These are phyloP conservation scores for Arctia plantaginis DNA, from an alignment of 2,888 invertebrate species.

Conservation along the genomic window DNA sequence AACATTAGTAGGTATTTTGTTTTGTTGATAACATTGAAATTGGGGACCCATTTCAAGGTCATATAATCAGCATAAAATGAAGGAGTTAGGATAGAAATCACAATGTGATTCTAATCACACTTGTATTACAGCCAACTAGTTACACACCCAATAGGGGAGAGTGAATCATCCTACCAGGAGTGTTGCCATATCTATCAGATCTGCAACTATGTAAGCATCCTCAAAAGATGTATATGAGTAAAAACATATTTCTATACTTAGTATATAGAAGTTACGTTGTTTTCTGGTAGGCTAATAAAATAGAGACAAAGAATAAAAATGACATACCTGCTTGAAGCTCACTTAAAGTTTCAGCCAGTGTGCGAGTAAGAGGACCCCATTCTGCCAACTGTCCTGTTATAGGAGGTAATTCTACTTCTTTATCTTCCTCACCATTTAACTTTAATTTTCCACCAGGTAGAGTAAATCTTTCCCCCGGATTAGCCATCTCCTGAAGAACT, in stretches of 20 bases:
- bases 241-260: no score
- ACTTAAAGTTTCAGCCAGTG: slow-evolving; percentile 89
- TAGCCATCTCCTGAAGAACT: slow-evolving; percentile 89
- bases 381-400: slow-evolving; percentile 89
- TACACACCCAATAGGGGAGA: background rate
- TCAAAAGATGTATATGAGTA: no score
- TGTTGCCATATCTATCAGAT: no score
- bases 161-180: background rate
- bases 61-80: background rate
- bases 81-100: background rate
- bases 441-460: slow-evolving; percentile 91
- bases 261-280: no score
- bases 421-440: slow-evolving; percentile 74
- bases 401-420: slow-evolving; percentile 87
- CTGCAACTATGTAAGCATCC: no score
- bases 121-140: background rate
- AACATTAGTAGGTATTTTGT: background rate
- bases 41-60: background rate
- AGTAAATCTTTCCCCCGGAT: slow-evolving; percentile 89
- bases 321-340: slow-evolving; percentile 88
- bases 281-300: background rate
- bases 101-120: no score
- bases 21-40: background rate
- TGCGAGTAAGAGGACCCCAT: slow-evolving; percentile 89
- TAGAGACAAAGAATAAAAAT: background rate